Percentiles rank a stretch among this genome's conserved stretches.
These are phyloP conservation scores for Anthopleura sola DNA, from an alignment of 64 coral and sea anemone genomes.

Conservation along the genomic window DNA sequence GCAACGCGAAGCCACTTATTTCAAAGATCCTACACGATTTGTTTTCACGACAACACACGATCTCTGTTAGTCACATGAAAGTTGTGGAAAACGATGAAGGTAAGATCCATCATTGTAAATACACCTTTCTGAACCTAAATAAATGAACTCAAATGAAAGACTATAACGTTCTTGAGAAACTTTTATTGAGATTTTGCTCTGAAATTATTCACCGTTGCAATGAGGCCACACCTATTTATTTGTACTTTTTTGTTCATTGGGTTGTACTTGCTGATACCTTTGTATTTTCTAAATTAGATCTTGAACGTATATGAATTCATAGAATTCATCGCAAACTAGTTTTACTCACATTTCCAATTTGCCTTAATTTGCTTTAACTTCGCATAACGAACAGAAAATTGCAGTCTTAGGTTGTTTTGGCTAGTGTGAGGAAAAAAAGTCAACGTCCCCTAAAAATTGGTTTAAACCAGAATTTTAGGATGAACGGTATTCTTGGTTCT, in stretches of 20 bases:
- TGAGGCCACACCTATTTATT: neutral
- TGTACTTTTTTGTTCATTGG: neutral
- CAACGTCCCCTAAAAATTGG: neutral
- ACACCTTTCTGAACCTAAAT: neutral
- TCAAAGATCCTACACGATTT: neutral
- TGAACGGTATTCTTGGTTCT: no score
- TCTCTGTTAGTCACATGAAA: neutral
- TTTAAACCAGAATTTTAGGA: neutral
- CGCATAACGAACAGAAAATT: neutral
- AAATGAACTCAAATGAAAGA: neutral
- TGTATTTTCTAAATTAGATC: no score
- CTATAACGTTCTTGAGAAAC: neutral
- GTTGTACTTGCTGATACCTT: no score
- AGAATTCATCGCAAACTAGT: neutral
- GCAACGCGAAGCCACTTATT: neutral
- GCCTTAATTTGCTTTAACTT: neutral
- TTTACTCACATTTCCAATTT: neutral
- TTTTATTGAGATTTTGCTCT: neutral
- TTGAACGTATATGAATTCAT: no score
- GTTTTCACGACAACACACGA: neutral
- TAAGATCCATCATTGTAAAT: neutral
- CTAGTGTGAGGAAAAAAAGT: neutral
- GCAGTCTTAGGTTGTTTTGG: neutral
- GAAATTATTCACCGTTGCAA: neutral
- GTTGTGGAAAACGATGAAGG: neutral